Percentiles rank a stretch among this genome's conserved stretches.
Conservation (phyloP, 2,888 invertebrate genomes). For the Cremastobaeus sp. region DNA sequence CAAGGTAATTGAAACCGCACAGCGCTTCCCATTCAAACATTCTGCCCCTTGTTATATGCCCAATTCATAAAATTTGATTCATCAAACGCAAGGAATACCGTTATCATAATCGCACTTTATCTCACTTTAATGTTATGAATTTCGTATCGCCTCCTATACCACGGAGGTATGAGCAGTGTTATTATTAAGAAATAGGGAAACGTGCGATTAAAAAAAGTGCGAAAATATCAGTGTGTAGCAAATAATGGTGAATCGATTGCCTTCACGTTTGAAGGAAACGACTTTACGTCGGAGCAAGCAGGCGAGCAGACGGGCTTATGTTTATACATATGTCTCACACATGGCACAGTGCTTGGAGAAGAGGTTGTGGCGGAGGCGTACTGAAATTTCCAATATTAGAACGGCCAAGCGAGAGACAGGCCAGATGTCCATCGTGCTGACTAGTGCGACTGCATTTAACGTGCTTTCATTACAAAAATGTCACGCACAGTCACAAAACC, state of each 20-base stretch:
- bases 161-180: too few relatives aligned
- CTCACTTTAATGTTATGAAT: too few relatives aligned
- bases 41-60: too few relatives aligned
- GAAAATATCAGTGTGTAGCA: constrained; percentile 48
- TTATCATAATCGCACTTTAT: too few relatives aligned
- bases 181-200: neutral
- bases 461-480: constrained; percentile 78
- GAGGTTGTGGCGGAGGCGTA: constrained; percentile 68
- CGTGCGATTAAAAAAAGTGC: constrained; percentile 34
- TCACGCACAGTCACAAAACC: constrained; percentile 73
- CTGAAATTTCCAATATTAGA: constrained; percentile 78
- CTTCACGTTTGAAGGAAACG: constrained; percentile 67
- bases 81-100: too few relatives aligned
- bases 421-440: constrained; percentile 67
- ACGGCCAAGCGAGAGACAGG: constrained; percentile 74
- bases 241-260: constrained; percentile 69
- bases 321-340: constrained; percentile 77
- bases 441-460: constrained; percentile 69
- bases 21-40: too few relatives aligned
- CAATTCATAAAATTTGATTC: neutral
- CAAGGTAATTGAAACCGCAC: constrained; percentile 16
- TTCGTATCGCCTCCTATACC: too few relatives aligned
- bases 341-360: constrained; percentile 69
- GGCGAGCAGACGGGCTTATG: constrained; percentile 69
- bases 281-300: constrained; percentile 64